phyloP scores from a whole-genome alignment of 2,113 vertebrate genomes.

The Melanostigma gelatinosum region DNA sequence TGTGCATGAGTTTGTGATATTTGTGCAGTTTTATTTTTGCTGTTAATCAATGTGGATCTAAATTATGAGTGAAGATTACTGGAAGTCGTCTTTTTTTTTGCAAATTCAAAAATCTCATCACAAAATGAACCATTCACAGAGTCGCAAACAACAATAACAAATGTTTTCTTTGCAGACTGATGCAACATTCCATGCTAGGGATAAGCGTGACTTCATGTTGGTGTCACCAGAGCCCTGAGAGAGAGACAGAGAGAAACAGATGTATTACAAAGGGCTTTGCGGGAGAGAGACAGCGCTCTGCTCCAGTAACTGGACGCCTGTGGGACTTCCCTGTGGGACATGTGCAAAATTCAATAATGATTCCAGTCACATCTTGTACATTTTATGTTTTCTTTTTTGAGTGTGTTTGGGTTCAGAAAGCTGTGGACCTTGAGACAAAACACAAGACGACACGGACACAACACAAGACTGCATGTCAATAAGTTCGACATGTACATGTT shows the following conservation, averaged over 20 bases:
- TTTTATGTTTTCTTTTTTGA: not conserved
- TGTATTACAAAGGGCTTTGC: constrained; percentile 46
- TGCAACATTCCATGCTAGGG: constrained; percentile 30
- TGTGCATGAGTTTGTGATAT: not conserved
- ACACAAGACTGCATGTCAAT: not conserved
- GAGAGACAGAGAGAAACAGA: constrained; percentile 64
- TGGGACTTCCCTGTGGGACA: constrained; percentile 46
- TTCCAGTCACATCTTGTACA: constrained; percentile 17
- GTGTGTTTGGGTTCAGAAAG: constrained; percentile 12
- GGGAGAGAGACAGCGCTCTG: constrained; percentile 36
- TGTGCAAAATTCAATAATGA: constrained; percentile 51
- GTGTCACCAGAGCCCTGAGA: constrained; percentile 44
- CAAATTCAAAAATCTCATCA: not conserved
- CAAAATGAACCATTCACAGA: constrained; percentile 13
- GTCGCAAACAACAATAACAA: not conserved
- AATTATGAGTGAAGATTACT: constrained; percentile 5
- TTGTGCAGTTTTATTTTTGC: not conserved
- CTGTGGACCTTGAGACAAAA: constrained; percentile 30
- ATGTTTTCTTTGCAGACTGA: constrained; percentile 4
- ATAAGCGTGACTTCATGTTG: constrained; percentile 46
- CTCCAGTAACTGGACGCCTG: constrained; percentile 55
- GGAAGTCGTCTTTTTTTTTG: constrained; percentile 7
- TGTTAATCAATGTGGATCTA: not conserved
- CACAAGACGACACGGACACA: constrained; percentile 24
- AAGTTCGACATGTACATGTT: constrained; percentile 14